Evolutionary conservation across 2,888 invertebrate genomes (phyloP).

Genomic region (Drosophila pseudotalamancana): DNA sequence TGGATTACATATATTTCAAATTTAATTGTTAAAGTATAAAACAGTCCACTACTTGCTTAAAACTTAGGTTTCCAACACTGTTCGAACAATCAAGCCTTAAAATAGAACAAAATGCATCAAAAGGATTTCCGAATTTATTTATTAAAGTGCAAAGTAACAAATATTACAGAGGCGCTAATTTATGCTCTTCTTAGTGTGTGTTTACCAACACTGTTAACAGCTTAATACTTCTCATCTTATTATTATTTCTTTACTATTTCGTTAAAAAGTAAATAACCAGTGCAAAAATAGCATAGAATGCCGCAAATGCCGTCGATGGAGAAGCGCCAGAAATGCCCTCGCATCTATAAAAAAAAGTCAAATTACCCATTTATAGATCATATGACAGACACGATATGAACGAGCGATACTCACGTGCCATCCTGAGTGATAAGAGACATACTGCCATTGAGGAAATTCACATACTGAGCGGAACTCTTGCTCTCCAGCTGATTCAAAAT

Average conservation of each 20-base stretch:
- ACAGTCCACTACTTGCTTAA: not conserved
- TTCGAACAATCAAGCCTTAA: not conserved
- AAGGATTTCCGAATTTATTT: not conserved
- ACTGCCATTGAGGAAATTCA: constrained; percentile 57
- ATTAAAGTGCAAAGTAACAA: not conserved
- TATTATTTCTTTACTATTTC: constrained; percentile 15
- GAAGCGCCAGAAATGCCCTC: constrained; percentile 36
- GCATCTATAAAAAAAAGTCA: constrained; percentile 28
- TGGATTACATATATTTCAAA: not conserved
- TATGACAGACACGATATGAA: not conserved
- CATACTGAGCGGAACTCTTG: constrained; percentile 22
- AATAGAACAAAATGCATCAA: not conserved
- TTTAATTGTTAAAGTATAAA: not conserved
- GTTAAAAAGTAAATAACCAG: constrained; percentile 24
- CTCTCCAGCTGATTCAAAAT: constrained; percentile 42
- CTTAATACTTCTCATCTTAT: not conserved
- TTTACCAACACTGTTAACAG: not conserved
- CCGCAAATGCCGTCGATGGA: constrained; percentile 18
- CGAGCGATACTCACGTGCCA: constrained; percentile 51
- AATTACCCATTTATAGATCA: not conserved
- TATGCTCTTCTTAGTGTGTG: not conserved
- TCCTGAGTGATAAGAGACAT: constrained; percentile 66
- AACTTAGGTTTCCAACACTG: not conserved
- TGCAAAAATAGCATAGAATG: constrained; percentile 35
- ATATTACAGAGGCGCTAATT: not conserved